Percentiles rank a stretch among this genome's conserved stretches.
These are phyloP conservation scores for Orestias chungarensis DNA, from an alignment of 2,797 vertebrate genomes.

Conservation along the genomic window DNA sequence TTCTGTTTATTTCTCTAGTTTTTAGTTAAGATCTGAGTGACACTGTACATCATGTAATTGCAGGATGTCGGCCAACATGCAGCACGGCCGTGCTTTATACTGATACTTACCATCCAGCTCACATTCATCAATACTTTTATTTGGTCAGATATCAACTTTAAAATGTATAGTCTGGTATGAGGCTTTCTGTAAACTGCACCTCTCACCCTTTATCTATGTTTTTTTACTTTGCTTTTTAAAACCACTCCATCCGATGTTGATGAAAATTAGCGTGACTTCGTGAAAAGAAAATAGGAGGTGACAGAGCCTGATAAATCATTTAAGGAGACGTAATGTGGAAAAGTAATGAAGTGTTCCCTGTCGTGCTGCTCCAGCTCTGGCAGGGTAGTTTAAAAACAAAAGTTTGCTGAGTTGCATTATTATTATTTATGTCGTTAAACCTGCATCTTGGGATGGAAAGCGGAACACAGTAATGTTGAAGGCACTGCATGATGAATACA, in stretches of 20 bases:
- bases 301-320: conserved; percentile 59
- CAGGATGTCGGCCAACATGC: neutral
- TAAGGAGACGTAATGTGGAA: conserved; percentile 45
- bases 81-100: neutral
- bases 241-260: conserved; percentile 15
- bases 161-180: conserved; percentile 4
- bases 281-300: conserved; percentile 36
- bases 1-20: conserved; percentile 31
- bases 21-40: conserved; percentile 30
- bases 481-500: conserved; percentile 17
- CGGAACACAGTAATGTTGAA: conserved; percentile 18
- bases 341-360: conserved; percentile 46
- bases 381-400: neutral
- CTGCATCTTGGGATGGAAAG: neutral
- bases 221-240: conserved; percentile 22
- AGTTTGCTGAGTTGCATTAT: conserved; percentile 16
- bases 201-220: conserved; percentile 25
- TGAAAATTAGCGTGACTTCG: conserved; percentile 43
- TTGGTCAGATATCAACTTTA: too few species aligned
- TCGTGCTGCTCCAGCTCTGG: conserved; percentile 18
- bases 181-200: conserved; percentile 3
- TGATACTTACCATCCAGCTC: neutral
- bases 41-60: conserved; percentile 12
- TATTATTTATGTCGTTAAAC: conserved; percentile 14
- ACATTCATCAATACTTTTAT: conserved; percentile 8